A percentile compares a stretch with the other conserved stretches of the same genome.
Evolutionary conservation across 2,797 vertebrate genomes (phyloP).

Genomic region (Parauchenoglanis punctatus): DNA sequence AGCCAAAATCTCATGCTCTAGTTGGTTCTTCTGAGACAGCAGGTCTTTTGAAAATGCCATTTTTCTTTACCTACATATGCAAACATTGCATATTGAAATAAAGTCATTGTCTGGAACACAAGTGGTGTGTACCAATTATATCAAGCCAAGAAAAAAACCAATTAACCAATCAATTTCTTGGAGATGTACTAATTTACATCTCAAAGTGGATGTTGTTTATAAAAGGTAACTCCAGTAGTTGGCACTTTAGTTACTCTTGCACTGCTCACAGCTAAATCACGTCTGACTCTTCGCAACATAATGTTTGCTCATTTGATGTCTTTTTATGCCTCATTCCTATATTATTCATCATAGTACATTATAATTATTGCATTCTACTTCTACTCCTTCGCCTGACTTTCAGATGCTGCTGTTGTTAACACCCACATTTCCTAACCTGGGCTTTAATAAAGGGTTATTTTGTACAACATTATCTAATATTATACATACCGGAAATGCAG

Average conservation of each 20-base stretch:
- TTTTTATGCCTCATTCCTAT: too few species aligned
- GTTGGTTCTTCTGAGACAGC: slow-evolving; percentile 47
- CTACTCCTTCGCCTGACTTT: too few species aligned
- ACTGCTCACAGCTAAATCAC: background rate
- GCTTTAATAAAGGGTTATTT: too few species aligned
- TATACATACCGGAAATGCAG: background rate
- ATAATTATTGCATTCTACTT: too few species aligned
- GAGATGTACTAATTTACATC: background rate
- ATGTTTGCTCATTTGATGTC: too few species aligned
- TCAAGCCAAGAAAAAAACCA: background rate
- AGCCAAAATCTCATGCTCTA: slow-evolving; percentile 57
- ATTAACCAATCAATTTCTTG: too few species aligned
- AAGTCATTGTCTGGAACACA: background rate
- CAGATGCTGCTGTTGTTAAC: too few species aligned
- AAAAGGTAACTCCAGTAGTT: background rate
- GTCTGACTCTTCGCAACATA: background rate
- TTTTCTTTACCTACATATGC: background rate
- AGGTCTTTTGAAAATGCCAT: slow-evolving; percentile 57
- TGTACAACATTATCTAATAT: too few species aligned
- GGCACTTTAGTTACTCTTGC: background rate
- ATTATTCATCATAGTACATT: too few species aligned
- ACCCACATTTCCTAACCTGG: too few species aligned
- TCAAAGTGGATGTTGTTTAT: background rate
- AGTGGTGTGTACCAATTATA: background rate
- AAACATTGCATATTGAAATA: background rate